These are phyloP conservation scores for Drosophila tsacasi DNA, from an alignment of 1,140 invertebrate species.

Conservation along the genomic window DNA sequence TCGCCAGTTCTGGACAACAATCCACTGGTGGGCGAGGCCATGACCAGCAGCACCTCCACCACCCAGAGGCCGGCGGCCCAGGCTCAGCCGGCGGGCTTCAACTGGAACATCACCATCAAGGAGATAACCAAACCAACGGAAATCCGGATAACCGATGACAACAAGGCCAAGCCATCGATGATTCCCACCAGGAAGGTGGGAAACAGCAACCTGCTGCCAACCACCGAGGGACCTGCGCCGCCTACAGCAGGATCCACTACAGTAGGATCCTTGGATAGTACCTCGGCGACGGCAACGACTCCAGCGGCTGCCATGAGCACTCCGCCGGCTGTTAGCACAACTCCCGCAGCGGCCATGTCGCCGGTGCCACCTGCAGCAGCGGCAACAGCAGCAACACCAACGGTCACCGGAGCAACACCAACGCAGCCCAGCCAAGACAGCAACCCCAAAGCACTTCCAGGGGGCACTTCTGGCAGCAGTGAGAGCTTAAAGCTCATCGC, in stretches of 20 bases:
- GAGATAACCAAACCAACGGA: constrained; percentile 84
- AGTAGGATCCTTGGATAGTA: constrained; percentile 1
- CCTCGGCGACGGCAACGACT: constrained; percentile 17
- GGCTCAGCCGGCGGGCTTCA: constrained; percentile 58
- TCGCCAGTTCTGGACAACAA: constrained; percentile 70
- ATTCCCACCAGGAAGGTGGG: constrained; percentile 59
- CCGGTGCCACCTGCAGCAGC: constrained; percentile 3
- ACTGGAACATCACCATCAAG: constrained; percentile 84
- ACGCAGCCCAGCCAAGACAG: constrained; percentile 55
- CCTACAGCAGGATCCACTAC: constrained; percentile 6
- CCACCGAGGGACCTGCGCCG: constrained; percentile 40
- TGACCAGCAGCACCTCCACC: constrained; percentile 28
- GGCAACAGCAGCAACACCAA: constrained; percentile 42
- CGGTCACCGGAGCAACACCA: constrained; percentile 18
- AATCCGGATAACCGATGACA: constrained; percentile 84
- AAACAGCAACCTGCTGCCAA: constrained; percentile 3
- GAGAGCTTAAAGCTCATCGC: constrained; percentile 81
- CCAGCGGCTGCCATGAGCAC: constrained; percentile 10
- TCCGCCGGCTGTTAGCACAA: not conserved
- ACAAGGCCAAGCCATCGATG: constrained; percentile 70
- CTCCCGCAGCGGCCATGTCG: not conserved
- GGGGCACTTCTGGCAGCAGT: constrained; percentile 18
- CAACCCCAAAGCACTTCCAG: constrained; percentile 64
- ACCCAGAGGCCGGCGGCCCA: constrained; percentile 44
- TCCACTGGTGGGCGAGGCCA: constrained; percentile 50